Conservation (phyloP, 1,140 invertebrate genomes). For the Drosophila sproati region DNA sequence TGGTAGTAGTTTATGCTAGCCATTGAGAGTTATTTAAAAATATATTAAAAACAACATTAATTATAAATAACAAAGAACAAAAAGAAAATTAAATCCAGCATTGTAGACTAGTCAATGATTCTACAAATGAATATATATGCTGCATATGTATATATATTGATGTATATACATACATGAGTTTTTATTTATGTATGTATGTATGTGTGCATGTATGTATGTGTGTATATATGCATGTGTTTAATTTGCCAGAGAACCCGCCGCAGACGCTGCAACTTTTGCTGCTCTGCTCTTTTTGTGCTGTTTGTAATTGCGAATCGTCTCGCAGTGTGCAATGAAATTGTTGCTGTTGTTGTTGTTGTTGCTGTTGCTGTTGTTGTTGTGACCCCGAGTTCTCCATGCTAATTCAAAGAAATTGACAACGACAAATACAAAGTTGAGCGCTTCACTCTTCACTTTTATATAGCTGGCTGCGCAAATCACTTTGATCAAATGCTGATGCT, state of each 20-base stretch:
- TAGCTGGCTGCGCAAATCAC: conserved; percentile 20
- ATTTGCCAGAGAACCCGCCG: conserved; percentile 42
- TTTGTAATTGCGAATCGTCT: conserved; percentile 46
- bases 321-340: conserved; percentile 47
- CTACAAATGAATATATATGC: conserved; percentile 9
- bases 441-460: neutral
- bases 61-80: neutral
- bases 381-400: conserved; percentile 13
- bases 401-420: conserved; percentile 34
- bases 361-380: conserved; percentile 10
- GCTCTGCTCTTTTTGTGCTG: conserved; percentile 18
- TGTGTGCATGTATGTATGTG: neutral
- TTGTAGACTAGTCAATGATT: conserved; percentile 1
- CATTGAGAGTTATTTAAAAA: neutral
- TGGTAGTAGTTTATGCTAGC: neutral
- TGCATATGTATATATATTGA: neutral
- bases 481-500: conserved; percentile 13
- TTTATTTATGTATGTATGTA: neutral
- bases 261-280: conserved; percentile 19
- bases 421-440: conserved; percentile 22
- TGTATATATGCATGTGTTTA: conserved; percentile 32
- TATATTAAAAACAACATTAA: neutral
- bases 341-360: conserved; percentile 32
- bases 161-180: neutral
- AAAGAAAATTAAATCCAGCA: neutral